Base-by-base conservation (phyloP, 2,888 invertebrate genomes). In the Hirtodrosophila duncani region DNA sequence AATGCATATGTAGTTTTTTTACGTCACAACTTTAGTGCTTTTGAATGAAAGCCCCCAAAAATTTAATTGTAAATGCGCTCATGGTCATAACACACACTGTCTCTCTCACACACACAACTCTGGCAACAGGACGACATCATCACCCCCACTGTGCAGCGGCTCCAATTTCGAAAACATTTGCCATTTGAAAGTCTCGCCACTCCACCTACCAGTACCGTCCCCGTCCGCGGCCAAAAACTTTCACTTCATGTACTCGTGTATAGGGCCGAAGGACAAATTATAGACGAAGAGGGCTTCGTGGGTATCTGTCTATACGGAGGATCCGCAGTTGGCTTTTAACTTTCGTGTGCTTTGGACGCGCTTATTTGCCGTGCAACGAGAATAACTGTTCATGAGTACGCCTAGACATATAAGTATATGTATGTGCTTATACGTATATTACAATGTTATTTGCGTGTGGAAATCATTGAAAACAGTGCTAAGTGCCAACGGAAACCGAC, bases 311-410 rank as follows among this genome's bases (percentile, higher is more conserved):
- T 31, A 44, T 33, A 48, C 16, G 46, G 44, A 59, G 46, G 78
- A 69, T 61, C 64, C 75, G 43, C 72, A 80, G 80, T 80, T 75
- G 68, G 63, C 60, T 62, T 81, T 79, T 63, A 72, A 67, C 77
- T 75, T 58, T 72, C 45, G 80, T 56, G 59, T 63, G 83, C 48
- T 52, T 56, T 38, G 58, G 81, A 67, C 65, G 65, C 16, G 39
- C 37, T 18, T 26, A 14, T 5, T 33, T 8, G 52, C 37, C 34
- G 37, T 11, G 21, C 8, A 17, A 26, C 7, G 9, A 8, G 13
- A 21, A 29, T 29, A 10, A 10, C n/a, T n/a, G n/a, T n/a, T n/a
- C n/a, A n/a, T n/a, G n/a, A n/a, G n/a, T n/a, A n/a, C n/a, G n/a
- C n/a, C n/a, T n/a, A n/a, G n/a, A n/a, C n/a, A n/a, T n/a, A n/a